Evolutionary conservation across 2,888 invertebrate genomes (phyloP).

Genomic region (Diplazon laetatorius): DNA sequence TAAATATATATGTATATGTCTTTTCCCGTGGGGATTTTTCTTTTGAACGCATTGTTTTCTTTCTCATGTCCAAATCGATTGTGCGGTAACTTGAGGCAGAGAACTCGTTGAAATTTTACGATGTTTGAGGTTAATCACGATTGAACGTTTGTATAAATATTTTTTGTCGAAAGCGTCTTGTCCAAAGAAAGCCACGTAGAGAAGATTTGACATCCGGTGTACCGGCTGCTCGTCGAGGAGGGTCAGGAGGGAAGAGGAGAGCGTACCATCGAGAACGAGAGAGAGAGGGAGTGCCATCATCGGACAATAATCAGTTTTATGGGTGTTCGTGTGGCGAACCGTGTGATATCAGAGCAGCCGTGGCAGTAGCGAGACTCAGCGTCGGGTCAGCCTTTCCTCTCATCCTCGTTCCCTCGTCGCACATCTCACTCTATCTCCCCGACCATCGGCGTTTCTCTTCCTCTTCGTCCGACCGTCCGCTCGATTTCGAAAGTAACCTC

Average conservation of each 20-base stretch:
- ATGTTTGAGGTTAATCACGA: too few relatives aligned
- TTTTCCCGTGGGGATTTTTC: too few relatives aligned
- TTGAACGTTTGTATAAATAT: too few relatives aligned
- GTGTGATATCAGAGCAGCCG: conserved; percentile 74
- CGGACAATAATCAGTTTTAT: conserved; percentile 79
- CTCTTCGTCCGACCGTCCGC: conserved; percentile 21
- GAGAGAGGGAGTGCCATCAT: conserved; percentile 73
- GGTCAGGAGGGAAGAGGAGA: too few relatives aligned
- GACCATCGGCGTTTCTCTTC: not conserved
- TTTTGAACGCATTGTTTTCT: too few relatives aligned
- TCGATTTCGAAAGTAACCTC: conserved; percentile 14
- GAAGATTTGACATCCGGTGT: conserved; percentile 71
- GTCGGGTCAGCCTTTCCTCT: conserved; percentile 6
- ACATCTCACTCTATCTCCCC: conserved; percentile 10
- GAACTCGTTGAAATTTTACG: too few relatives aligned
- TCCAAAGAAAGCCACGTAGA: too few relatives aligned
- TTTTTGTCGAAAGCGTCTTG: too few relatives aligned
- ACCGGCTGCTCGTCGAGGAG: conserved; percentile 69
- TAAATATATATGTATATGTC: too few relatives aligned
- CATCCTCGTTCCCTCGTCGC: not conserved
- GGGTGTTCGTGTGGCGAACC: conserved; percentile 76
- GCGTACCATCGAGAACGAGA: conserved; percentile 47
- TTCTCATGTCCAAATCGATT: too few relatives aligned
- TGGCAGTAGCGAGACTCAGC: conserved; percentile 45
- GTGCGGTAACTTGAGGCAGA: too few relatives aligned